Conservation (phyloP, 2,113 vertebrate genomes). For the Hemichromis elongatus region DNA sequence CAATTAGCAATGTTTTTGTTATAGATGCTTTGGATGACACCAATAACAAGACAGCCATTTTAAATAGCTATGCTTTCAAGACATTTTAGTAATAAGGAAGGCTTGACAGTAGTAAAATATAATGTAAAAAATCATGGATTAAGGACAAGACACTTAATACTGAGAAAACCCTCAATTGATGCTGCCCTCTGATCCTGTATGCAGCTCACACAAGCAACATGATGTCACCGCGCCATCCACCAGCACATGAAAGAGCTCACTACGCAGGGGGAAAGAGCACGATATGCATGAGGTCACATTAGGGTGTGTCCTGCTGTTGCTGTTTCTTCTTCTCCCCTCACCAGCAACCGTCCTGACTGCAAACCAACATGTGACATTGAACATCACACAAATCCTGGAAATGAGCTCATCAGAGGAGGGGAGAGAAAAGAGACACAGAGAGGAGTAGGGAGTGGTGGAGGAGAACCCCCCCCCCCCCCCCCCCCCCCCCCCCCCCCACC, state of each 20-base stretch:
- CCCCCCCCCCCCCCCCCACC: no score
- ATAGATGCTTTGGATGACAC: neutral
- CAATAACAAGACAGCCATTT: neutral
- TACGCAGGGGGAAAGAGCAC: neutral
- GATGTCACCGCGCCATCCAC: constrained; percentile 47
- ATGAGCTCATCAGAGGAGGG: constrained; percentile 42
- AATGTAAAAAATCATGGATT: neutral
- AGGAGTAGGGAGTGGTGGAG: neutral
- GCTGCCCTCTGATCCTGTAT: constrained; percentile 33
- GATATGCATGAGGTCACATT: constrained; percentile 25
- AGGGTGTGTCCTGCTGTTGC: constrained; percentile 33
- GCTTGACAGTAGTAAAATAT: neutral
- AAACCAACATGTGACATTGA: constrained; percentile 20
- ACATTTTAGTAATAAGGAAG: neutral
- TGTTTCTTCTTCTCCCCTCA: neutral
- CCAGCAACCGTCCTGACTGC: constrained; percentile 1
- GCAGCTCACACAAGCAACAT: constrained; percentile 41
- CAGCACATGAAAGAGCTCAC: neutral
- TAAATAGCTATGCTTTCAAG: neutral
- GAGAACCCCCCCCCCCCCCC: neutral
- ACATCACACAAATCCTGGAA: constrained; percentile 47
- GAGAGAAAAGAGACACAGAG: neutral
- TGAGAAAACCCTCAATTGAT: neutral
- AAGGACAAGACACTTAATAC: neutral
- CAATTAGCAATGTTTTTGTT: neutral